A percentile compares a stretch with the other conserved stretches of the same genome.
These are phyloP conservation scores for Dendrolimus pini DNA, from an alignment of 2,888 invertebrate species.

Conservation along the genomic window DNA sequence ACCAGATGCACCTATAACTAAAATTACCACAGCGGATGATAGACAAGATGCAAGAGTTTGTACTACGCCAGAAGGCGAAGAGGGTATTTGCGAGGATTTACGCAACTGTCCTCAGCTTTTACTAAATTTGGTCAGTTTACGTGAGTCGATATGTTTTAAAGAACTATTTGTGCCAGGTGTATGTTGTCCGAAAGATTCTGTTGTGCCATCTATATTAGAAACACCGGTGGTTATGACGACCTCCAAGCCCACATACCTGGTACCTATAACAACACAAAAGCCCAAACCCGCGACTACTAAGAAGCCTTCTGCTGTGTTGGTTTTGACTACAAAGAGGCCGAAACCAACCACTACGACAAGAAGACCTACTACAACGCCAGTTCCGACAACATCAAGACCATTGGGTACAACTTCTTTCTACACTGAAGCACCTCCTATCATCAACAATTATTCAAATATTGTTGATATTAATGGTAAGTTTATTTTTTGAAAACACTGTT, in stretches of 20 bases:
- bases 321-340: conserved; percentile 45
- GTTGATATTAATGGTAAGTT: conserved; percentile 71
- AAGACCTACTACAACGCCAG: conserved; percentile 31
- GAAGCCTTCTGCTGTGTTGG: conserved; percentile 41
- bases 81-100: conserved; percentile 90
- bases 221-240: conserved; percentile 51
- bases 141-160: conserved; percentile 94
- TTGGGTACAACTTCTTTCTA: conserved; percentile 64
- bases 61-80: conserved; percentile 87
- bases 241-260: conserved; percentile 56
- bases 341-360: conserved; percentile 37
- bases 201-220: conserved; percentile 46
- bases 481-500: no score
- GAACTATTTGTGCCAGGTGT: conserved; percentile 94
- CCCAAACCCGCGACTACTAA: conserved; percentile 37
- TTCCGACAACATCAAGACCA: conserved; percentile 35
- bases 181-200: conserved; percentile 84
- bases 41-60: conserved; percentile 80
- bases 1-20: conserved; percentile 60
- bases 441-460: conserved; percentile 66
- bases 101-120: conserved; percentile 92
- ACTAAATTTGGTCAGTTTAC: conserved; percentile 85
- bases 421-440: conserved; percentile 50
- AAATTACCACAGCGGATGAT: conserved; percentile 61
- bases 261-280: conserved; percentile 55